Base-by-base conservation (phyloP, 2,888 invertebrate genomes). In the Agriotes lineatus region DNA sequence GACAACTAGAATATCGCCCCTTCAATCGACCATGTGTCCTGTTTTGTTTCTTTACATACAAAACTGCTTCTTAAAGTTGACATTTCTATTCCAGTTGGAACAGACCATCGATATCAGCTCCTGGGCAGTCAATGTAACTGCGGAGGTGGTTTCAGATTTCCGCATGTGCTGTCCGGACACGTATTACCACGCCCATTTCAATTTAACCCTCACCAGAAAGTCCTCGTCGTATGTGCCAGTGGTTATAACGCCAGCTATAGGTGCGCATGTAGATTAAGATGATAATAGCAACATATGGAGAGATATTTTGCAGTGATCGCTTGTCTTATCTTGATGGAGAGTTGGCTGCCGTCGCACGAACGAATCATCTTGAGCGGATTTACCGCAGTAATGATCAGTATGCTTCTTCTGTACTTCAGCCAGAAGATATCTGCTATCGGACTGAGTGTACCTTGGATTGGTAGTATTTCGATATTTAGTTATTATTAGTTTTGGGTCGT, bases 291-390 rank as follows among this genome's bases (percentile, higher is more conserved):
- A 2, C 10, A 33, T 20, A 5, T 19, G 30, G 37, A 0, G 19
- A 7, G 0, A 3, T 14, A 1, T 50, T 52, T 80, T 81, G 73
- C 82, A 85, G 90, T 89, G 60, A 86, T 91, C 60, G 86, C 90
- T 2, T 78, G 89, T 7, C 77, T 91, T 76, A 88, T 88, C 0
- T 81, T 91, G 45, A 82, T 88, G 10, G 85, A 85, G 0, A 91
- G 91, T 79, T 90, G 90, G 89, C 76, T 91, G 52, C 90, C 91
- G 0, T 89, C 90, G 0, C 89, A 88, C 14, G 90, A 91, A 79
- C 90, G 91, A 80, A 85, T 91, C 14, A 81, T 88, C 14, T 79
- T 91, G 14, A 89, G 88, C 72, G 88, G 88, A 4, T 84, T 87
- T 57, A 87, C 88, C 7, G 86, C 89, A 5, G 78, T 91, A 0